phyloP scores from a whole-genome alignment of 2,113 vertebrate species.

The Scartelaos histophorus region DNA sequence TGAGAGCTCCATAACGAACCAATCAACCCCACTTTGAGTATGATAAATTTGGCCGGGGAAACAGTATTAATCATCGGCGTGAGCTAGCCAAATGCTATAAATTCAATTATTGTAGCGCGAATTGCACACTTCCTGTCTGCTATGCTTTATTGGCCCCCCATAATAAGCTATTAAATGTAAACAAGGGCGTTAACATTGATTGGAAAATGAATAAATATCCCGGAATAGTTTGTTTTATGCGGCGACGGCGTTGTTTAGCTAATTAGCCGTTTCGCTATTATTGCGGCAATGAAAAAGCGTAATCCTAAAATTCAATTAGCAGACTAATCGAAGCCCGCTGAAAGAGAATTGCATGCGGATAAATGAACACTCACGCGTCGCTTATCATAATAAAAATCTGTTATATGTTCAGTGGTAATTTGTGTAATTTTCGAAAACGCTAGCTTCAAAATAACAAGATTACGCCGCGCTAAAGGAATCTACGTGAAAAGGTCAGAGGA shows the following conservation, averaged over 20 bases:
- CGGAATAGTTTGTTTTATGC: slow-evolving; percentile 43
- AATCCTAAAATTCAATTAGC: slow-evolving; percentile 42
- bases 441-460: slow-evolving; percentile 7
- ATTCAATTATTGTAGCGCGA: slow-evolving; percentile 44
- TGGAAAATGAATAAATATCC: slow-evolving; percentile 59
- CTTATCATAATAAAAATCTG: slow-evolving; percentile 21
- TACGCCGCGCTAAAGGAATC: background rate
- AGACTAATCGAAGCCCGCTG: slow-evolving; percentile 25
- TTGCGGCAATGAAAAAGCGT: slow-evolving; percentile 50
- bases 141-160: slow-evolving; percentile 36
- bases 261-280: slow-evolving; percentile 54
- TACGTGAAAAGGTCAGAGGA: slow-evolving; percentile 7
- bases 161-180: slow-evolving; percentile 45
- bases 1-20: slow-evolving; percentile 59
- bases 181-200: slow-evolving; percentile 59
- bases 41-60: slow-evolving; percentile 51
- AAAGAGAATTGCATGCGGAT: slow-evolving; percentile 24
- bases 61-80: slow-evolving; percentile 62
- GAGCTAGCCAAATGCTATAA: slow-evolving; percentile 44
- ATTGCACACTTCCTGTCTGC: slow-evolving; percentile 43
- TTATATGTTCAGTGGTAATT: slow-evolving; percentile 9
- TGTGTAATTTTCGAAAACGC: background rate
- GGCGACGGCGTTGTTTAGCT: slow-evolving; percentile 45
- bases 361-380: slow-evolving; percentile 19
- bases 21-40: slow-evolving; percentile 54